These are phyloP conservation scores for Hycleus phaleratus DNA, from an alignment of 1,140 invertebrate genomes.

Conservation along the genomic window DNA sequence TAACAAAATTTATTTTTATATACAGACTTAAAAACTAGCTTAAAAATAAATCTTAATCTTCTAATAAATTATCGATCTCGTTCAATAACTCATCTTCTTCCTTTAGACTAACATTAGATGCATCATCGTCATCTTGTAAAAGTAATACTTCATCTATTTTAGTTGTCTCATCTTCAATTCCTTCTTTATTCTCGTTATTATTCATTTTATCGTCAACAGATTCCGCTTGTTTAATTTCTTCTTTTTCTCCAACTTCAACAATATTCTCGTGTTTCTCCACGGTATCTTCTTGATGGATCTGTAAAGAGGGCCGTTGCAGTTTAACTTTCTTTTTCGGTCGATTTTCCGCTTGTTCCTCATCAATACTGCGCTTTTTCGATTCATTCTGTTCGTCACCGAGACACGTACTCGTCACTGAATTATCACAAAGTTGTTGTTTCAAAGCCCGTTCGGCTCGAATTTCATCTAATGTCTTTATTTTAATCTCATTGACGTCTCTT, in stretches of 20 bases:
- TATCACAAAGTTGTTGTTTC: conserved; percentile 17
- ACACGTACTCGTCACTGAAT: conserved; percentile 26
- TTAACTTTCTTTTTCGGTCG: conserved; percentile 7
- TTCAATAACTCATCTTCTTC: conserved; percentile 37
- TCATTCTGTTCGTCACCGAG: conserved; percentile 8
- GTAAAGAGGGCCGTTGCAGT: not conserved
- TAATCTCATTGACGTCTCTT: conserved; percentile 24
- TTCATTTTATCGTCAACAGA: not conserved
- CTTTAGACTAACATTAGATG: conserved; percentile 29
- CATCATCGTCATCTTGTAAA: conserved; percentile 33
- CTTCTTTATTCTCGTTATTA: conserved; percentile 2
- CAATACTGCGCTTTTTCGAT: conserved; percentile 4
- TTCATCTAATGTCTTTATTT: conserved; percentile 39
- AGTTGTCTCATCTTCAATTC: conserved; percentile 12
- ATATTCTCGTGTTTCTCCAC: not conserved
- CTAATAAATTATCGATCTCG: conserved; percentile 34
- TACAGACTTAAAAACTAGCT: too few species aligned
- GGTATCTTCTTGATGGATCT: not conserved
- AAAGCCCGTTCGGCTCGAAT: conserved; percentile 31
- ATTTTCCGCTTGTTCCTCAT: conserved; percentile 14
- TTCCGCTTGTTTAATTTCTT: not conserved
- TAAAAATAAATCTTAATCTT: conserved; percentile 19
- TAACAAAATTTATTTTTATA: too few species aligned
- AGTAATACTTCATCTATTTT: conserved; percentile 32
- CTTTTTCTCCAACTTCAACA: not conserved